A percentile compares a stretch with the other conserved stretches of the same genome.
Conservation (phyloP, 1,140 invertebrate species). For the Asobara japonica region DNA sequence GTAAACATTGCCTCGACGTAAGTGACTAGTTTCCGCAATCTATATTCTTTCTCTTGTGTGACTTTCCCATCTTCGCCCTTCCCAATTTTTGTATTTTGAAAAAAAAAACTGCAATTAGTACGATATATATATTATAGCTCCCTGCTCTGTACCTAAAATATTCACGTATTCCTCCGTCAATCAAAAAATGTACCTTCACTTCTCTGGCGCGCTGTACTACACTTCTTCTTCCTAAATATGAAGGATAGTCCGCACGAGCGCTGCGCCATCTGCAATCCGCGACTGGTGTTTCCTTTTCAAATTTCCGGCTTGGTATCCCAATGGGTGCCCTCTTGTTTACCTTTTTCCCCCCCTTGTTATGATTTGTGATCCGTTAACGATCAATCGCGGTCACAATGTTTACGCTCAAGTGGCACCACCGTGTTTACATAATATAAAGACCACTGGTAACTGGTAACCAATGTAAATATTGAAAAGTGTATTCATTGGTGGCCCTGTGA, state of each 20-base stretch:
- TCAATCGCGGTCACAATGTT: not conserved
- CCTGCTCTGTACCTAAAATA: too few relatives aligned
- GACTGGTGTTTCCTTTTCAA: not conserved
- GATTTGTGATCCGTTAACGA: not conserved
- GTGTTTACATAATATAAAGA: too few relatives aligned
- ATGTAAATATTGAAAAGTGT: not conserved
- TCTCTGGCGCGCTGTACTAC: not conserved
- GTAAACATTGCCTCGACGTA: constrained; percentile 6
- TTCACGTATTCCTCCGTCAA: too few relatives aligned
- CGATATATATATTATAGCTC: too few relatives aligned
- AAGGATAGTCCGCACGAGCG: not conserved
- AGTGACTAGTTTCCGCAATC: not conserved
- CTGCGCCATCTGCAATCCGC: constrained; percentile 21
- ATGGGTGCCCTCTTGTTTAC: not conserved
- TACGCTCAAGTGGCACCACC: not conserved
- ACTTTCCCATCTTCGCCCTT: not conserved
- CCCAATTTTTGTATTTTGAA: too few relatives aligned
- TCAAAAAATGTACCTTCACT: constrained; percentile 7
- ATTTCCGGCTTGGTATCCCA: not conserved
- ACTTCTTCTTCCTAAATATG: not conserved
- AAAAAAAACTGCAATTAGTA: too few relatives aligned
- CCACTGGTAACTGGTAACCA: not conserved
- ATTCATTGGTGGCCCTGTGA: not conserved
- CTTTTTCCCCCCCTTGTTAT: not conserved
- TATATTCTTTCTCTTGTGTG: not conserved